phyloP scores from a whole-genome alignment of 2,797 vertebrate species.

The Amblyraja radiata region DNA sequence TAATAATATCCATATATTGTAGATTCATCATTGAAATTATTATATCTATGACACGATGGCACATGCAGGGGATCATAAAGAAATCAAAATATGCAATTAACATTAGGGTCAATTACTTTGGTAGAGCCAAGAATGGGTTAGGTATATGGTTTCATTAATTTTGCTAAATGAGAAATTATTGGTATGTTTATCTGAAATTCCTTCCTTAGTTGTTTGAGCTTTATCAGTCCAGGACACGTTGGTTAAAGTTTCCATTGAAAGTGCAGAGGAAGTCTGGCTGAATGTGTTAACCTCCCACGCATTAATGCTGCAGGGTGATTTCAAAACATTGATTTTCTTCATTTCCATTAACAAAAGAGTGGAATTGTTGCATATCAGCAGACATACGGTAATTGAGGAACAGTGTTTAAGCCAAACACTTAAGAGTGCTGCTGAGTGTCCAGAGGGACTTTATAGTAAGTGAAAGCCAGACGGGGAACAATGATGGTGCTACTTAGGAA shows the following conservation, averaged over 20 bases:
- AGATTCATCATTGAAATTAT: not conserved
- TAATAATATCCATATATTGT: not conserved
- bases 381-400: slow-evolving; percentile 24
- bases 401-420: not conserved
- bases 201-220: not conserved
- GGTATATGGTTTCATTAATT: not conserved
- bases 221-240: not conserved
- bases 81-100: not conserved
- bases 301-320: not conserved
- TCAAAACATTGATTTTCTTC: slow-evolving; percentile 29
- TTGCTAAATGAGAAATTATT: not conserved
- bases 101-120: not conserved
- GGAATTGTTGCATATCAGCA: slow-evolving; percentile 15
- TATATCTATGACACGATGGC: not conserved
- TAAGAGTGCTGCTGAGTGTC: not conserved
- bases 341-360: slow-evolving; percentile 28
- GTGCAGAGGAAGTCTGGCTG: not conserved
- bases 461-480: not conserved
- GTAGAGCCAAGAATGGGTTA: not conserved
- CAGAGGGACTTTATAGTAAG: slow-evolving; percentile 11
- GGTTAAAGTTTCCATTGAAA: slow-evolving; percentile 7
- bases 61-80: not conserved
- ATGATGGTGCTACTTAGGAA: slow-evolving; percentile 22
- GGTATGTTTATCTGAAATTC: not conserved
- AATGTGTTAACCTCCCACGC: not conserved